A percentile compares a stretch with the other conserved stretches of the same genome.
Conservation (phyloP, 2,113 vertebrate species). For the Istiophorus platypterus region DNA sequence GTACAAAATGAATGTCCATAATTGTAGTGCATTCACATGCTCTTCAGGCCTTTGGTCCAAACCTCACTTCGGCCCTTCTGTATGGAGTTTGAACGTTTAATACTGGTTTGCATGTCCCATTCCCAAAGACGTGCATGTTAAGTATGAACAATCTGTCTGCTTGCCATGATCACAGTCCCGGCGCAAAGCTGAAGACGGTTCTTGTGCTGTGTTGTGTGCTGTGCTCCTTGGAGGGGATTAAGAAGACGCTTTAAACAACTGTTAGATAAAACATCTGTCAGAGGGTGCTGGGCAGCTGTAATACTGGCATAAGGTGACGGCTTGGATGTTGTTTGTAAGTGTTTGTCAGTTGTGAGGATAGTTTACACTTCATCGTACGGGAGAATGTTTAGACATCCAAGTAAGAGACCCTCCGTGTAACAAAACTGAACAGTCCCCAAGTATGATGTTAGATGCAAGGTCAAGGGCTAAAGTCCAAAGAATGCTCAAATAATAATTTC, state of each 20-base stretch:
- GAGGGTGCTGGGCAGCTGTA: conserved; percentile 10
- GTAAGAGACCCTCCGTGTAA: conserved; percentile 30
- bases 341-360: conserved; percentile 22
- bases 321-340: conserved; percentile 1
- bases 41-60: not conserved
- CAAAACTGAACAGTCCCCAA: conserved; percentile 3
- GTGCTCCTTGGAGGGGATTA: not conserved
- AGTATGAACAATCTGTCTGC: not conserved
- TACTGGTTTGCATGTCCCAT: not conserved
- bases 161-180: not conserved
- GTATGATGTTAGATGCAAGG: not conserved
- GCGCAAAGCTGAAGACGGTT: not conserved
- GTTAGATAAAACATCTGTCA: conserved; percentile 20
- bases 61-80: not conserved
- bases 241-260: conserved; percentile 17
- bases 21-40: not conserved
- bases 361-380: conserved; percentile 39
- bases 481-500: not conserved
- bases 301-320: not conserved
- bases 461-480: not conserved
- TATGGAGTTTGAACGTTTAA: not conserved
- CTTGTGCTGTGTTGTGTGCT: not conserved
- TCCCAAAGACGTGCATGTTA: conserved; percentile 4
- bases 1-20: not conserved
- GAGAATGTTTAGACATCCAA: conserved; percentile 23